Conservation (phyloP, 2,888 invertebrate genomes). For the Andricus curvator region DNA sequence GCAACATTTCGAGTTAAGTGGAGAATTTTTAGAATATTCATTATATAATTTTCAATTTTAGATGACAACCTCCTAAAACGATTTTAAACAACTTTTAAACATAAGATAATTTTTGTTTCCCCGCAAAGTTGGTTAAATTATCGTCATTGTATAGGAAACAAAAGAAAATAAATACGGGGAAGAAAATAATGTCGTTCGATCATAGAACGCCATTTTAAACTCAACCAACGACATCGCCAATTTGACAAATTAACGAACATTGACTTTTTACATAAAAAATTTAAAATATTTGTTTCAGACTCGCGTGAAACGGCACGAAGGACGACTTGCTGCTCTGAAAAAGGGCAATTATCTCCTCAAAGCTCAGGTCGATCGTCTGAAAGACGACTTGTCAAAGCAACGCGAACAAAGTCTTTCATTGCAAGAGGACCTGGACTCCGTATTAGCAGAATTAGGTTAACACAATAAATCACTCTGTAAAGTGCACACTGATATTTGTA, state of each 20-base stretch:
- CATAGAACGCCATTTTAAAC: neutral
- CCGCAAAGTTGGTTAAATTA: neutral
- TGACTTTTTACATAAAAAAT: neutral
- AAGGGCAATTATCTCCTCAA: conserved; percentile 93
- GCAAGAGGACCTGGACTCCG: conserved; percentile 91
- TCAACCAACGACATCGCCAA: neutral
- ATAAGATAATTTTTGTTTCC: neutral
- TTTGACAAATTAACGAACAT: neutral
- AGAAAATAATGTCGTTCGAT: too few relatives aligned
- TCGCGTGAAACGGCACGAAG: conserved; percentile 87
- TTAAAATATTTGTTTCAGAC: conserved; percentile 55
- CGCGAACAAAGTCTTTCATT: conserved; percentile 88
- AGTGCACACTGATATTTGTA: conserved; percentile 49
- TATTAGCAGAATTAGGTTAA: conserved; percentile 90
- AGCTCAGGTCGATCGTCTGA: conserved; percentile 92
- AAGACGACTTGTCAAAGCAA: conserved; percentile 91
- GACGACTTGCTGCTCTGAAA: conserved; percentile 88
- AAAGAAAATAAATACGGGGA: neutral
- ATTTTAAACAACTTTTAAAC: neutral
- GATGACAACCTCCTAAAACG: neutral
- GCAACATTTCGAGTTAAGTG: too few relatives aligned
- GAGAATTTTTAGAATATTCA: too few relatives aligned
- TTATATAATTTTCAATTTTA: neutral
- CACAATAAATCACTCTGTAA: conserved; percentile 40
- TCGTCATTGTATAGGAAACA: neutral